Percentiles rank a stretch among this genome's conserved stretches.
These are phyloP conservation scores for Lamellibrachia satsuma DNA, from an alignment of 2,888 invertebrate genomes.

Conservation along the genomic window DNA sequence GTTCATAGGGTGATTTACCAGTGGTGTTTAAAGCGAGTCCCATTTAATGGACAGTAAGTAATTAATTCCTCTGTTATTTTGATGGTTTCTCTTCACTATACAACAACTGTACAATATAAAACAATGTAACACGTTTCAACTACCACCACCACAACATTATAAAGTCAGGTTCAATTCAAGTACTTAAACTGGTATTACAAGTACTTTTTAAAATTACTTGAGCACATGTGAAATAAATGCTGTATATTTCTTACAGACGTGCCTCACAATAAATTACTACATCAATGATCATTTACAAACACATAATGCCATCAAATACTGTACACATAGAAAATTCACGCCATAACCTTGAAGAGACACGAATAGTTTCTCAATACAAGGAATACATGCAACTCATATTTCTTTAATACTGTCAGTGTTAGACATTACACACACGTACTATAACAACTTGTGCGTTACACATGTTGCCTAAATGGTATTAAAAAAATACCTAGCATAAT, in stretches of 20 bases:
- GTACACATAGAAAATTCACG: neutral
- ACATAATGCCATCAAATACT: neutral
- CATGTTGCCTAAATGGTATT: neutral
- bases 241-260: neutral
- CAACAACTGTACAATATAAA: neutral
- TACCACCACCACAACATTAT: neutral
- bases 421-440: neutral
- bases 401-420: neutral
- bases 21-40: neutral
- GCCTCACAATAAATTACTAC: neutral
- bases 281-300: neutral
- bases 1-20: neutral
- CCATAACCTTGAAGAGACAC: neutral
- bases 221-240: too few relatives aligned
- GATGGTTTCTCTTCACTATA: neutral
- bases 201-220: too few relatives aligned
- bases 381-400: neutral
- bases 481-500: neutral
- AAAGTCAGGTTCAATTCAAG: neutral
- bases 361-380: neutral
- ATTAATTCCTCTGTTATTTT: neutral
- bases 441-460: neutral
- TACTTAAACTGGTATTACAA: too few relatives aligned
- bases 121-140: neutral
- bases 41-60: neutral